Evolutionary conservation across 2,888 invertebrate genomes (phyloP), one percentile per base, ranked within the genome.

Genomic region (Protonemura montana): DNA sequence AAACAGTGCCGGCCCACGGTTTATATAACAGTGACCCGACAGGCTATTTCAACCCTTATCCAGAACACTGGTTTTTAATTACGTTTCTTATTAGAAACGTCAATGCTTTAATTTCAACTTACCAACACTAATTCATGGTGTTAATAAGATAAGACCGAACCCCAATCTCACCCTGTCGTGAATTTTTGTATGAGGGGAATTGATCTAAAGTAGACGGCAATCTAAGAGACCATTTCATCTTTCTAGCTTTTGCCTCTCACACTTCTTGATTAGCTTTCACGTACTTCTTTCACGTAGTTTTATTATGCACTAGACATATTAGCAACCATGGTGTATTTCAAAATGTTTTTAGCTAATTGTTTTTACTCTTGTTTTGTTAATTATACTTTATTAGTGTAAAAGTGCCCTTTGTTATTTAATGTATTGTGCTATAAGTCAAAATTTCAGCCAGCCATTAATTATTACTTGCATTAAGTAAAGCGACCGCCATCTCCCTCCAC

Each of bases 11-110:
- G 59, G n/a, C n/a, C n/a, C n/a, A 59, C 21, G 59, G 1, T 59
- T 59, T 7, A 21, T 59, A 21, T 21, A 59, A 59, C 59, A 59
- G 16, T 59, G 16, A 59, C 59, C 59, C 16, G 59, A 21, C 21
- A 59, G 59, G 25, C 78, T 78, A 78, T 78, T 78, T 28, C 26
- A 25, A 59, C 59, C 59, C 59, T 59, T 59, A 59, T 59, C 59
- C 13, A 59, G 59, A 59, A 59, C 59, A 59, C 21, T 10, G 59
- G 59, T 10, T 10, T 10, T 59, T 59, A 10, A 59, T 59, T 59
- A 59, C 59, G 59, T 59, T 59, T 59, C 59, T 59, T 21, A 59
- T 59, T 59, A 59, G 13, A 16, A 21, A 21, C 59, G 3, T 21
- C 6, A 21, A 59, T 59, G 59, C 59, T 59, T 59, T 59, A 3